These are phyloP conservation scores for Pavo muticus DNA, from an alignment of 2,113 vertebrate species.

Conservation along the genomic window DNA sequence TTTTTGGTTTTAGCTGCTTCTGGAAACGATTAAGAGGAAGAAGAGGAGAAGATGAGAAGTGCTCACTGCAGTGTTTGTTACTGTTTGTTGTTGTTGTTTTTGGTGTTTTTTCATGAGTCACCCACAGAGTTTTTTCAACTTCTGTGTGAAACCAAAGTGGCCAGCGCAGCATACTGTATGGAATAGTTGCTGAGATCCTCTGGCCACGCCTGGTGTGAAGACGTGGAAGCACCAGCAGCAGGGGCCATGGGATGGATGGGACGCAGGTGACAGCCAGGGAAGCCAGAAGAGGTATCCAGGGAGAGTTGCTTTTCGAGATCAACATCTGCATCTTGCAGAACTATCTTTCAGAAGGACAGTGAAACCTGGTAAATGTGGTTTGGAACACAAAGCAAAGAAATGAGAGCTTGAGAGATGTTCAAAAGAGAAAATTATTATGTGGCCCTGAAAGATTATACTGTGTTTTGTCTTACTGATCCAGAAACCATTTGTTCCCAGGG, in stretches of 20 bases:
- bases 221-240: not conserved
- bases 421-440: not conserved
- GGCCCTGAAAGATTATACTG: not conserved
- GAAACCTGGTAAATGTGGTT: conserved; percentile 5
- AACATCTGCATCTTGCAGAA: not conserved
- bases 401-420: not conserved
- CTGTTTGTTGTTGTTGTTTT: not conserved
- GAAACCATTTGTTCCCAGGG: not conserved
- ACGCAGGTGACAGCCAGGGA: not conserved
- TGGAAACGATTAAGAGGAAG: not conserved
- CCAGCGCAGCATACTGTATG: rapidly evolving
- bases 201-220: not conserved
- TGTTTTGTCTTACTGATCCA: not conserved
- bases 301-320: not conserved
- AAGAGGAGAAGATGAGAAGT: not conserved
- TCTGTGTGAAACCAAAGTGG: not conserved
- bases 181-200: rapidly evolving
- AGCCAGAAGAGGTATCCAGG: not conserved
- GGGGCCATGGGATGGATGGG: not conserved
- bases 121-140: not conserved
- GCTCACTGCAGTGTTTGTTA: not conserved
- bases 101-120: not conserved
- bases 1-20: not conserved
- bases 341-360: conserved; percentile 34
- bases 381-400: conserved; percentile 40